Percentiles rank a stretch among this genome's conserved stretches.
Conservation (phyloP, 2,888 invertebrate species). For the Campoplex capitator region DNA sequence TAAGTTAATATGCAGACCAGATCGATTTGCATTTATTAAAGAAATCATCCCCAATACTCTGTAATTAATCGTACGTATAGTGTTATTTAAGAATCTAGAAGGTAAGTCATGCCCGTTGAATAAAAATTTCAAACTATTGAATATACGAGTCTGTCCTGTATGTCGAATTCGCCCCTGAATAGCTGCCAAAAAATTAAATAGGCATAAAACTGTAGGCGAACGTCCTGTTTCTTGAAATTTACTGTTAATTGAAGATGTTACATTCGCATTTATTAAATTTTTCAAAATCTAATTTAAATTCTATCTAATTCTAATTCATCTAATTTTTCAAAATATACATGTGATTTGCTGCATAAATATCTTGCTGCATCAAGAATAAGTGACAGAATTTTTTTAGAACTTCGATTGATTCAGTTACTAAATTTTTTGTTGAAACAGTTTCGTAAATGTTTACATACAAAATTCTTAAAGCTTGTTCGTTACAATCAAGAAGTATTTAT, state of each 20-base stretch:
- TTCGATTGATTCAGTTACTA: too few relatives aligned
- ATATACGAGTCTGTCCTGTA: conserved; percentile 31
- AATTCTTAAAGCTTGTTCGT: not conserved
- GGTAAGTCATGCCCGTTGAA: conserved; percentile 68
- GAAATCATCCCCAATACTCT: conserved; percentile 83
- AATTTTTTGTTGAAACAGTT: not conserved
- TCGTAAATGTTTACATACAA: not conserved
- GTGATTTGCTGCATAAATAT: not conserved
- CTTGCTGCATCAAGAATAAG: not conserved
- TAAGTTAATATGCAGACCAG: conserved; percentile 61
- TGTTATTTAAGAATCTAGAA: conserved; percentile 64
- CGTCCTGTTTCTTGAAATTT: conserved; percentile 7
- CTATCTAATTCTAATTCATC: not conserved
- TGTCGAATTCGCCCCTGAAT: conserved; percentile 10
- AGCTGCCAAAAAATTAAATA: conserved; percentile 9
- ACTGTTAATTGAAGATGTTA: not conserved
- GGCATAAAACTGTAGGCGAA: conserved; percentile 24
- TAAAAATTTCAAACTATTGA: conserved; percentile 33
- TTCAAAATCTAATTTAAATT: not conserved
- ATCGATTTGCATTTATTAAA: conserved; percentile 71
- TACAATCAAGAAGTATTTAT: not conserved
- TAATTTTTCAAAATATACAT: not conserved
- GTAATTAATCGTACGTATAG: conserved; percentile 61
- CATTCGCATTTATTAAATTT: not conserved
- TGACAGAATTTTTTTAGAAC: too few relatives aligned